These are phyloP conservation scores for Phrixothrix hirtus DNA, from an alignment of 2,888 invertebrate species.

Conservation along the genomic window DNA sequence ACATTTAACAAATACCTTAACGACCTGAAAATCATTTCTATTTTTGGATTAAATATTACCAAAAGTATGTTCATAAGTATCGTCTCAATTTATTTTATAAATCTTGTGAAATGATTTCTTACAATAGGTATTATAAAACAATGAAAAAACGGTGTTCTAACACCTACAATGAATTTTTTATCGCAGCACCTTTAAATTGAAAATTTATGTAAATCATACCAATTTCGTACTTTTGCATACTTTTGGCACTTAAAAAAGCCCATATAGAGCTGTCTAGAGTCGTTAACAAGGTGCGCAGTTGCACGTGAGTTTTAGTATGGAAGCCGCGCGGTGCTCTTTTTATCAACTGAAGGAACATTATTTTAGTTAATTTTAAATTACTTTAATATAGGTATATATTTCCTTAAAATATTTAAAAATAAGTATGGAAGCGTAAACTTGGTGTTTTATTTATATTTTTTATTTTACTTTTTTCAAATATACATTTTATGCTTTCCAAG, in stretches of 20 bases:
- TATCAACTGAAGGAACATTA: conserved; percentile 20
- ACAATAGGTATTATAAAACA: too few species aligned
- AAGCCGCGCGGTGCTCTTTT: conserved; percentile 47
- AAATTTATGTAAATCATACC: too few species aligned
- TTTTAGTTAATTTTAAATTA: not conserved
- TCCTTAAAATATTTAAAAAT: too few species aligned
- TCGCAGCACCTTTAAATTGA: conserved; percentile 9
- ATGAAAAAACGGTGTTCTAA: not conserved
- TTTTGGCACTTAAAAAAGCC: conserved; percentile 35
- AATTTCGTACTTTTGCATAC: conserved; percentile 33
- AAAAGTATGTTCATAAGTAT: conserved; percentile 21
- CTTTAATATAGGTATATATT: too few species aligned
- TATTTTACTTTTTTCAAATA: too few species aligned
- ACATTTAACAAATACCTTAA: conserved; percentile 35
- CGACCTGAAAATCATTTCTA: conserved; percentile 36
- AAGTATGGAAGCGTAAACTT: too few species aligned
- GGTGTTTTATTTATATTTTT: too few species aligned
- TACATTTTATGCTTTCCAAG: too few species aligned
- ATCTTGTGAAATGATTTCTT: too few species aligned
- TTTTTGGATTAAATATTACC: conserved; percentile 26
- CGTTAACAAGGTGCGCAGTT: conserved; percentile 52
- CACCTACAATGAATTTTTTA: conserved; percentile 2
- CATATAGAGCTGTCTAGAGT: conserved; percentile 40
- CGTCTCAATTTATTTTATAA: not conserved
- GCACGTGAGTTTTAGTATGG: conserved; percentile 44